phyloP scores from a whole-genome alignment of 2,797 vertebrate genomes.

The Lithobates pipiens region DNA sequence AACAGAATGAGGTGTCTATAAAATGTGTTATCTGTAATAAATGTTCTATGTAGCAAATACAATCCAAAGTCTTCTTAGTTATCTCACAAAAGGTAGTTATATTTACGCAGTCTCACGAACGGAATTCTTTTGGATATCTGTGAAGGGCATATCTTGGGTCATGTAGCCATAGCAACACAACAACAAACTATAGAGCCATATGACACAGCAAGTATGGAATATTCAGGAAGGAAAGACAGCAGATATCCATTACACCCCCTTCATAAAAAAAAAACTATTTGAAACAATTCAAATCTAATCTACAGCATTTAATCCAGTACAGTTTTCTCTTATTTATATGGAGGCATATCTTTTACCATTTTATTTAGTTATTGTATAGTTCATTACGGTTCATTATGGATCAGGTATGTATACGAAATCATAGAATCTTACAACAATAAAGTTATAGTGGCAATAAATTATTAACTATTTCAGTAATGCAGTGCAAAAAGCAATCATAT shows the following conservation, averaged over 20 bases:
- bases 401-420: too few species aligned
- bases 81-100: neutral
- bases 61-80: neutral
- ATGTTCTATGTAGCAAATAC: neutral
- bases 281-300: neutral
- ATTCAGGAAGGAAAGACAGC: neutral
- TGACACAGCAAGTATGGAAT: neutral
- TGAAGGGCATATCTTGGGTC: neutral
- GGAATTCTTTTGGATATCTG: neutral
- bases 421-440: too few species aligned
- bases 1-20: too few species aligned
- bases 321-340: neutral
- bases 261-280: neutral
- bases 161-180: slow-evolving; percentile 4
- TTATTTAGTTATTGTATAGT: neutral
- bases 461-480: too few species aligned
- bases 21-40: neutral
- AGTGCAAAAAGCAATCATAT: too few species aligned
- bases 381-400: neutral
- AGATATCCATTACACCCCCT: neutral
- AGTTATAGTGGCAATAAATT: too few species aligned
- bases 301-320: neutral
- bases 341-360: neutral
- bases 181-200: slow-evolving; percentile 22
- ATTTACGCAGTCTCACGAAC: neutral